phyloP scores from a whole-genome alignment of 2,113 vertebrate genomes.

The Callospermophilus lateralis region DNA sequence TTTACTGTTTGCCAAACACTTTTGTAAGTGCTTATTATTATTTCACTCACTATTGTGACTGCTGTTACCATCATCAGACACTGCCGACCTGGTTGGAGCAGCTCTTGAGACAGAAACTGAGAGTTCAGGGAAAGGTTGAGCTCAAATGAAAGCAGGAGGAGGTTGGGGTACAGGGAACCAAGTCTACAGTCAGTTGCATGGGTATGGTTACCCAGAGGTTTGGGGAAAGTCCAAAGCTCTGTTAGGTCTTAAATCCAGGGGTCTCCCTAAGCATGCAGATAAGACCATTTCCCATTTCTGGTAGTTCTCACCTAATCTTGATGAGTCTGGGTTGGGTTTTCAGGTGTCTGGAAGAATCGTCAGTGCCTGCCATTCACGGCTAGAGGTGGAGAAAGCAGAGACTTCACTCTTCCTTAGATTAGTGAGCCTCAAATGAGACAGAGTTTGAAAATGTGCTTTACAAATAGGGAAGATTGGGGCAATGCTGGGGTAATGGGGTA shows the following conservation, averaged over 20 bases:
- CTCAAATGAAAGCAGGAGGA: neutral
- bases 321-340: no score
- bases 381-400: neutral
- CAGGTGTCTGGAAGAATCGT: accelerated
- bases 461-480: neutral
- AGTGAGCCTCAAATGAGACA: neutral
- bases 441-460: neutral
- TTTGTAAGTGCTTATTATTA: neutral
- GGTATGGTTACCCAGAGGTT: accelerated
- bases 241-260: neutral
- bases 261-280: neutral
- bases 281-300: neutral
- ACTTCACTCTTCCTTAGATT: neutral
- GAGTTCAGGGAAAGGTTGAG: neutral
- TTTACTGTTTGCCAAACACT: neutral
- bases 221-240: neutral
- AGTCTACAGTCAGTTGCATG: neutral
- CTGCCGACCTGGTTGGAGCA: neutral
- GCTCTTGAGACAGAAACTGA: neutral
- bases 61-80: neutral
- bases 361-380: neutral
- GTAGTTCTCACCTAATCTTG: neutral
- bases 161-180: neutral
- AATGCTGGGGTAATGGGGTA: no score
- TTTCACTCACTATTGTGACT: neutral